Percentiles rank a stretch among this genome's conserved stretches.
Conservation (phyloP, 2,797 vertebrate genomes). For the Cossypha dichroa region DNA sequence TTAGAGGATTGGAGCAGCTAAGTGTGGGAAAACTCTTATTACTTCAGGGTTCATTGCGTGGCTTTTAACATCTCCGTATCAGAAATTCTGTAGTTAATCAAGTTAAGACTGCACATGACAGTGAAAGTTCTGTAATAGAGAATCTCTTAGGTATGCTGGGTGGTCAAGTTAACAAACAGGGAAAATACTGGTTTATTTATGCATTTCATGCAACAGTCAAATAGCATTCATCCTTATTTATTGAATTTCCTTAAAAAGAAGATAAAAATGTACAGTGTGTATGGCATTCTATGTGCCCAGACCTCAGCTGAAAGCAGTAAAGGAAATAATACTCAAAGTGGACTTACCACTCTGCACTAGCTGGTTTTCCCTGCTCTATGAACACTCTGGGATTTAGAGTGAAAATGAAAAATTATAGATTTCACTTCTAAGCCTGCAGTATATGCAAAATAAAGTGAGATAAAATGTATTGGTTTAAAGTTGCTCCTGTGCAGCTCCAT, state of each 20-base stretch:
- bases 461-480: background rate
- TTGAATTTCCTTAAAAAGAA: background rate
- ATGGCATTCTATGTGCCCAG: background rate
- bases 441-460: background rate
- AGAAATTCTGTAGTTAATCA: background rate
- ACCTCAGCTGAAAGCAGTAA: background rate
- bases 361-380: background rate
- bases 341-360: background rate
- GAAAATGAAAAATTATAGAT: background rate
- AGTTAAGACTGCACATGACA: background rate
- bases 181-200: background rate
- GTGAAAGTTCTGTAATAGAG: background rate
- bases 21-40: background rate
- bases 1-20: background rate
- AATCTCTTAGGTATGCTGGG: background rate
- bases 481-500: background rate
- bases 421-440: background rate
- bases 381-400: background rate
- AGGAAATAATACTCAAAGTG: background rate
- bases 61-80: background rate
- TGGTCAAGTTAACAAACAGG: background rate
- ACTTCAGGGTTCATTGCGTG: background rate
- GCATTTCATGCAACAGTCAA: background rate
- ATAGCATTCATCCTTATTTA: background rate
- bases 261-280: background rate